These are phyloP conservation scores for Myiopsitta monachus DNA, from an alignment of 2,113 vertebrate species.

Conservation along the genomic window DNA sequence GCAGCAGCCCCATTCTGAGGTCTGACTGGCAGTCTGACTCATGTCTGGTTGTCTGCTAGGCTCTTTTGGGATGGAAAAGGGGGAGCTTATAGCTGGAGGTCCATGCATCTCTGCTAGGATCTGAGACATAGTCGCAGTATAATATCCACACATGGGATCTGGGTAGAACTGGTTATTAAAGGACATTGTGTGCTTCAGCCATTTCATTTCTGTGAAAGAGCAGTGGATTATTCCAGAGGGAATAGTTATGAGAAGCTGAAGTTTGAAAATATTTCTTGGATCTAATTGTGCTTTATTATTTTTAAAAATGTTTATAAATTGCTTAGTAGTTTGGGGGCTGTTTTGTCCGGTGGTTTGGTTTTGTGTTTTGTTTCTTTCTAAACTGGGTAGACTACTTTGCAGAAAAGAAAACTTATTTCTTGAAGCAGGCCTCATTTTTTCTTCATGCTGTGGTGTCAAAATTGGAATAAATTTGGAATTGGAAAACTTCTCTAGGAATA, in stretches of 20 bases:
- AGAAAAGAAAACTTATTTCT: background rate
- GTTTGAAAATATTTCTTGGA: background rate
- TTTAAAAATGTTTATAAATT: background rate
- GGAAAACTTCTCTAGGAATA: background rate
- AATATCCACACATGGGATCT: background rate
- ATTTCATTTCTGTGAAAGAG: background rate
- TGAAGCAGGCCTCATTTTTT: background rate
- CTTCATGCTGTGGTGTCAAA: background rate
- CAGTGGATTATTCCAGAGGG: background rate
- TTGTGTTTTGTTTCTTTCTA: background rate
- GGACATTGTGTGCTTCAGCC: background rate
- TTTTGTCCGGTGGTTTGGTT: background rate
- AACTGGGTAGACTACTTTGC: background rate
- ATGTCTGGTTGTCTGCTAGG: fast-evolving
- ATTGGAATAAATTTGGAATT: background rate
- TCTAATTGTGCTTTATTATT: background rate
- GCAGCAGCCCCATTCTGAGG: background rate
- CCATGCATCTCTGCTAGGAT: background rate
- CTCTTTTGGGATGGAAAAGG: background rate
- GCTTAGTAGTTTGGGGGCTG: background rate
- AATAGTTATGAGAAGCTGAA: background rate
- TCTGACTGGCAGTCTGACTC: background rate
- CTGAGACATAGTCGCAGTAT: background rate
- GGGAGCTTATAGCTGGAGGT: background rate
- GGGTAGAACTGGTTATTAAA: background rate